Evolutionary conservation across 2,113 vertebrate species (phyloP), one percentile per base, ranked within the genome.

Genomic region (Sylvietta virens): DNA sequence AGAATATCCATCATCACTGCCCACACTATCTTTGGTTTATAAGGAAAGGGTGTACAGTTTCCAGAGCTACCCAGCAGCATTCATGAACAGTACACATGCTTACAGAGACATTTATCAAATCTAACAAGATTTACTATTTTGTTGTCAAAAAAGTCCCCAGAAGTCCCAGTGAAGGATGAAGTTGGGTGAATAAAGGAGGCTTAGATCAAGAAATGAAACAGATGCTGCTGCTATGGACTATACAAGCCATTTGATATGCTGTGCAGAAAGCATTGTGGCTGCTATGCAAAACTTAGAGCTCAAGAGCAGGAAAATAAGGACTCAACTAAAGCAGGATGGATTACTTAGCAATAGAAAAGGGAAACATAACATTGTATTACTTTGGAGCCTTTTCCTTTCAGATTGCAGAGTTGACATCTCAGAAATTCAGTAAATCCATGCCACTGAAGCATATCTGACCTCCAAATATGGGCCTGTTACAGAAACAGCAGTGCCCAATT

Each of bases 361-460:
- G 67, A 81, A 94, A 39, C 27, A 15, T 71, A 76, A 60, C 44
- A 56, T 65, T 4, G 44, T 85, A 76, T 94, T 79, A 69, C 54
- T 94, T 91, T 65, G 73, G 39, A 92, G 85, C 26, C 20, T 57
- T 62, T 88, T 84, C 31, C 44, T 83, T 88, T 88, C 65, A 56
- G 44, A 64, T 7, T 53, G 51, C 27, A 64, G 3, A 37, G 69
- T 45, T 71, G 83, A 45, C 73, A 81, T 56, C 57, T 67, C 72
- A 94, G 88, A 74, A 94, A 91, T 60, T 67, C 72, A 60, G n/a
- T 83, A 88, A 81, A 90, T 88, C 69, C 69, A n/a, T 35, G 69
- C 40, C 64, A 74, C 65, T n/a, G 72, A 78, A 87, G 67, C 70
- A 35, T 40, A 76, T 65, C 78, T 91, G 56, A 71, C 60, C 64